These are phyloP conservation scores for Podiceps cristatus DNA, from an alignment of 2,113 vertebrate species.

Conservation along the genomic window DNA sequence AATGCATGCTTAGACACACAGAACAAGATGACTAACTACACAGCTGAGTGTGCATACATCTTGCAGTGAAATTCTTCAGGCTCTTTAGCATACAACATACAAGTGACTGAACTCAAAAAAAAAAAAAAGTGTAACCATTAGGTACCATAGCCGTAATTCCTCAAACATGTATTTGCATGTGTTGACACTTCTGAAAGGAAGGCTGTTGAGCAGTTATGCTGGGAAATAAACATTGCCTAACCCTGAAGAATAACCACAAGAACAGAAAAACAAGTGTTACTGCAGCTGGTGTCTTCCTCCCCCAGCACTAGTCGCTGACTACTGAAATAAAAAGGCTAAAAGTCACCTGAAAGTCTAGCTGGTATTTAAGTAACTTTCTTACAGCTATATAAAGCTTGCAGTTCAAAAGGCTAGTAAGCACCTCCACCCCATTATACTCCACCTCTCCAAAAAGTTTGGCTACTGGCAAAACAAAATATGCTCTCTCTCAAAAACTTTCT, in stretches of 20 bases:
- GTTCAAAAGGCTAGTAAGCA: background rate
- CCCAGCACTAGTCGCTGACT: background rate
- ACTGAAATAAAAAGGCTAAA: background rate
- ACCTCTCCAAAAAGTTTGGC: background rate
- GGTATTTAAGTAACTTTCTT: background rate
- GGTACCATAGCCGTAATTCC: background rate
- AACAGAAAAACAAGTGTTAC: slow-evolving; percentile 55
- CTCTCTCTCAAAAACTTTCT: background rate
- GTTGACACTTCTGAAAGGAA: slow-evolving; percentile 42
- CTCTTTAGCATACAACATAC: background rate
- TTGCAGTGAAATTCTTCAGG: background rate
- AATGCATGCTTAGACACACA: background rate
- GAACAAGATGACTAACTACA: background rate
- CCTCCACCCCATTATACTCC: background rate
- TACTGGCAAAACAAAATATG: background rate
- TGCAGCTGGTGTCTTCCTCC: slow-evolving; percentile 26
- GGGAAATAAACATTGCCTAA: slow-evolving; percentile 84
- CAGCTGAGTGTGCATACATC: background rate
- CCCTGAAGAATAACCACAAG: slow-evolving; percentile 78
- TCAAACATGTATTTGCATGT: slow-evolving; percentile 5
- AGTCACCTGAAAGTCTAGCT: background rate
- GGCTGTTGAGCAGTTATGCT: slow-evolving; percentile 52
- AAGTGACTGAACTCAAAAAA: background rate
- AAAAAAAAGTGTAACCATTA: background rate
- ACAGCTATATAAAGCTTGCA: background rate